phyloP scores from a whole-genome alignment of 64 coral and sea anemone species.

The Dendronephthya gigantea region DNA sequence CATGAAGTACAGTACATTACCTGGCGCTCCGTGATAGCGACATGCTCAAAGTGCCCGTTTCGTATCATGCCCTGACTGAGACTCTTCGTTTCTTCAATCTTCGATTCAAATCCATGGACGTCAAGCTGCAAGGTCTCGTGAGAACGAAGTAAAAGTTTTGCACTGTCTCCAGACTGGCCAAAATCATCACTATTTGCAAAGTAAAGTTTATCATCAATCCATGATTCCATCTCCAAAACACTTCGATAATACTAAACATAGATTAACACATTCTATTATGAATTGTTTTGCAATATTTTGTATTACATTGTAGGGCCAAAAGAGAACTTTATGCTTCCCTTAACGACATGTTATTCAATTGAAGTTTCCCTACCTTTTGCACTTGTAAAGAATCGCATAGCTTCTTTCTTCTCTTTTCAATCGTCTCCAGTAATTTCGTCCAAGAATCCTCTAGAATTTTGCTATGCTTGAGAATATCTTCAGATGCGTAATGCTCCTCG shows the following conservation, averaged over 20 bases:
- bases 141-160: conserved; percentile 58
- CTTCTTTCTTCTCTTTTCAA: conserved; percentile 44
- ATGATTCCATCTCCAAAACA: conserved; percentile 64
- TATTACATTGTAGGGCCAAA: too few species aligned
- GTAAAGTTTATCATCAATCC: conserved; percentile 63
- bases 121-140: conserved; percentile 74
- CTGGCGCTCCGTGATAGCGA: conserved; percentile 47
- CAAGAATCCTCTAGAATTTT: conserved; percentile 43
- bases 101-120: conserved; percentile 34
- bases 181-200: conserved; percentile 74
- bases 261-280: neutral
- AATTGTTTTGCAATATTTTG: too few species aligned
- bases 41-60: conserved; percentile 43
- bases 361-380: conserved; percentile 47
- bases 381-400: conserved; percentile 56
- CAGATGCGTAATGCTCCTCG: conserved; percentile 55
- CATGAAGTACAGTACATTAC: too few species aligned
- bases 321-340: too few species aligned
- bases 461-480: conserved; percentile 46
- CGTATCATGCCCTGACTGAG: neutral
- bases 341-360: neutral
- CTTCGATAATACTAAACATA: conserved; percentile 59
- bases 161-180: conserved; percentile 72
- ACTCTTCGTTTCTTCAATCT: conserved; percentile 20
- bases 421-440: conserved; percentile 40